Evolutionary conservation across 2,797 vertebrate genomes (phyloP), one percentile per base, ranked within the genome.

Genomic region (Tiaroga cobitis): DNA sequence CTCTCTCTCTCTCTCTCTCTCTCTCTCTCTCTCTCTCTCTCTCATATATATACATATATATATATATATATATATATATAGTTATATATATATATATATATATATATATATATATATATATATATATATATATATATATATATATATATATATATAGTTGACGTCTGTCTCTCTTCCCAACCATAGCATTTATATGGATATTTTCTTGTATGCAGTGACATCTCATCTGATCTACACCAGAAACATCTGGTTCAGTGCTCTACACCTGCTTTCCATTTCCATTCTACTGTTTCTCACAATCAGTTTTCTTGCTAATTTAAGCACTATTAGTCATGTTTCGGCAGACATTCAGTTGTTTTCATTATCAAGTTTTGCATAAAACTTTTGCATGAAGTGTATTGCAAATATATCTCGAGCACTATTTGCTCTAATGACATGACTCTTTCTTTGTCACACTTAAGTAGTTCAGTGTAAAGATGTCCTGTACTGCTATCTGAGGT

Each of bases 221-320:
- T 93, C 92, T 93, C 90, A 91, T 95, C 94, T 94, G 92, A 93
- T 94, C 92, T 92, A 82, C 90, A 89, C 92, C 89, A 54, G 90
- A 93, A 93, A 92, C 92, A 95, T 93, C 92, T 96, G 94, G 88
- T 88, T 86, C 83, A 84, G 92, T 87, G 91, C 86, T 76, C 18
- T 26, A 88, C 86, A 96, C 94, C 94, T 96, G 96, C 90, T 94
- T 96, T 93, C 91, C 95, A 96, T 97, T 92, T 91, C 67, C 81
- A 82, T 92, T 94, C 91, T 92, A 89, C 90, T 93, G 90, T 92
- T 91, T 92, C 90, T 91, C 73, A 87, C 89, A 91, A 90, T 85
- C 87, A 79, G 86, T 80, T 43, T 39, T 87, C 82, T 73, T 87
- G 56, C 85, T 88, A 84, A 89, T 88, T 93, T 86, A 61, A 70